phyloP scores from a whole-genome alignment of 2,888 invertebrate genomes.

The Crocallis elinguaria region DNA sequence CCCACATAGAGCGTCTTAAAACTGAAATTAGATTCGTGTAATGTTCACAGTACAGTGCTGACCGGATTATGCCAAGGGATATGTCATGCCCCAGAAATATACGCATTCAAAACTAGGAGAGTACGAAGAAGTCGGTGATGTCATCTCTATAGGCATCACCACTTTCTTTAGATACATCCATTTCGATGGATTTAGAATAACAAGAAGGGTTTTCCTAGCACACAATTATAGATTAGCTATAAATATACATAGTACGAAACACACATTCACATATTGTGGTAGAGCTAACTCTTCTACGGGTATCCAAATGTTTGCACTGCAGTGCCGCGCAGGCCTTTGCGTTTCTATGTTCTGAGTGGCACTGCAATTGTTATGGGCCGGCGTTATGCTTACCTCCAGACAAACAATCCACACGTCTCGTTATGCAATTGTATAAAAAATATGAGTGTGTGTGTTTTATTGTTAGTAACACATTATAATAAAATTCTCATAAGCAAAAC shows the following conservation, averaged over 20 bases:
- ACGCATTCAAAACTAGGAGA: conserved; percentile 48
- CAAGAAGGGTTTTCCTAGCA: neutral
- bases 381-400: no score
- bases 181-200: conserved; percentile 4
- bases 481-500: neutral
- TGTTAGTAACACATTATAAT: neutral
- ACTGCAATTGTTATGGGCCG: no score
- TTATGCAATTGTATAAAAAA: no score
- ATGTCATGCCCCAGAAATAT: conserved; percentile 78
- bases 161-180: conserved; percentile 8
- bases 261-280: no score
- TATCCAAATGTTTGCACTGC: no score
- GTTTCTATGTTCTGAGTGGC: no score
- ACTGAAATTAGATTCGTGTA: conserved; percentile 73
- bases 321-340: no score
- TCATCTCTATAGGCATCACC: conserved; percentile 57
- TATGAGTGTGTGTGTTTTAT: no score
- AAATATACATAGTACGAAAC: no score
- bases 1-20: conserved; percentile 65
- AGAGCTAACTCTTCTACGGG: no score
- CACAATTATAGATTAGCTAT: neutral
- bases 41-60: conserved; percentile 50
- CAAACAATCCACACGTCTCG: no score
- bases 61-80: conserved; percentile 69
- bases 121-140: conserved; percentile 56